phyloP scores from a whole-genome alignment of 2,797 vertebrate species.

The Sebastes melanostomus region DNA sequence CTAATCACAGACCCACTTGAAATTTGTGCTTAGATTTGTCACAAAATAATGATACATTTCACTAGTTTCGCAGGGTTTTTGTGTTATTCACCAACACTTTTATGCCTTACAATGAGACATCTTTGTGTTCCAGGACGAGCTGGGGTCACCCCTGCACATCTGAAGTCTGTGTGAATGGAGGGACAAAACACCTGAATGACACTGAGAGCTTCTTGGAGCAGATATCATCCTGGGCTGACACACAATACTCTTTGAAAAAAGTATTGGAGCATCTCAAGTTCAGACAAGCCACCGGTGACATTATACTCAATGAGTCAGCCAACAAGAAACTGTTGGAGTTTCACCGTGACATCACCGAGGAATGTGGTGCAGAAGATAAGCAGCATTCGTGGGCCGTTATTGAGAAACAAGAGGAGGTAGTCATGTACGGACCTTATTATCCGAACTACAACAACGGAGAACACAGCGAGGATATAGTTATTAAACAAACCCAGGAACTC shows the following conservation, averaged over 20 bases:
- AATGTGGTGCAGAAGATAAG: constrained; percentile 58
- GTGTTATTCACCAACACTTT: not conserved
- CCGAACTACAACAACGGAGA: constrained; percentile 60
- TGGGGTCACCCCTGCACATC: not conserved
- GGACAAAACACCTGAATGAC: not conserved
- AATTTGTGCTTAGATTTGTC: not conserved
- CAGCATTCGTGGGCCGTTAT: constrained; percentile 70
- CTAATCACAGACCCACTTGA: too few species aligned
- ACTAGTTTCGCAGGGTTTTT: not conserved
- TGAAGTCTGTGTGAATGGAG: not conserved
- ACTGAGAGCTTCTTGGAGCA: constrained; percentile 14
- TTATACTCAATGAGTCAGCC: constrained; percentile 21
- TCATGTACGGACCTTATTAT: constrained; percentile 70
- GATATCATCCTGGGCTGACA: constrained; percentile 51
- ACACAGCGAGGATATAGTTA: constrained; percentile 69
- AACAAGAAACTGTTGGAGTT: constrained; percentile 60
- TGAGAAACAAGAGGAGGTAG: constrained; percentile 68
- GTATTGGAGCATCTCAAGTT: constrained; percentile 43
- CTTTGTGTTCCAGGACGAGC: constrained; percentile 31
- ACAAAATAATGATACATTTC: not conserved
- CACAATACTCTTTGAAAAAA: constrained; percentile 35
- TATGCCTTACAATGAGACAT: not conserved
- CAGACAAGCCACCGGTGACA: not conserved
- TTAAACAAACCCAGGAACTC: constrained; percentile 68
- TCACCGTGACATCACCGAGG: constrained; percentile 63